These are phyloP conservation scores for Synanthedon formicaeformis DNA, from an alignment of 2,888 invertebrate genomes.

Conservation along the genomic window DNA sequence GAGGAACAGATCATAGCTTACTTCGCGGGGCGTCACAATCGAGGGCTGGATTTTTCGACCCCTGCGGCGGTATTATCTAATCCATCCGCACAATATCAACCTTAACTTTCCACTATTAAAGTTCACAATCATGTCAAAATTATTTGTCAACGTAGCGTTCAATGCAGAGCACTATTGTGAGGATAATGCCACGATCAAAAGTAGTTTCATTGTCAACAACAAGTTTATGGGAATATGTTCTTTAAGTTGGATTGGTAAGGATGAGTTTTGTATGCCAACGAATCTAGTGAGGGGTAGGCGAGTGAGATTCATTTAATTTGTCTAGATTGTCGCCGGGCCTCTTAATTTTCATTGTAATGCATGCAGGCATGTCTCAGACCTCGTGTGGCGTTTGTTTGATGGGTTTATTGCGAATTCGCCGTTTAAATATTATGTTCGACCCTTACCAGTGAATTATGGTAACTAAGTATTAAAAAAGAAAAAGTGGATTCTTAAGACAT, in stretches of 20 bases:
- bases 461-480: too few species aligned
- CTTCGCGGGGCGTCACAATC: constrained; percentile 66
- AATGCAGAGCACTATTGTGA: constrained; percentile 63
- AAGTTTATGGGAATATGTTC: constrained; percentile 12
- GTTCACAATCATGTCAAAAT: constrained; percentile 21
- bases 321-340: constrained; percentile 57
- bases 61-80: constrained; percentile 56
- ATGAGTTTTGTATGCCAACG: constrained; percentile 16
- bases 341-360: constrained; percentile 54
- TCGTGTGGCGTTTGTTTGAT: background rate
- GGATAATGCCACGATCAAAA: constrained; percentile 66
- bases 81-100: constrained; percentile 22
- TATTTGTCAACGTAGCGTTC: constrained; percentile 53
- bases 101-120: constrained; percentile 21
- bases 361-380: constrained; percentile 8
- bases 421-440: background rate
- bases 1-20: constrained; percentile 66
- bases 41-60: constrained; percentile 60
- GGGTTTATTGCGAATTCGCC: background rate
- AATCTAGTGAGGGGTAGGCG: constrained; percentile 52
- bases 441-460: too few species aligned
- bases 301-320: constrained; percentile 66
- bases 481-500: too few species aligned
- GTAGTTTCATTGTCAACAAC: constrained; percentile 45
- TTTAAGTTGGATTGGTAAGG: constrained; percentile 13